Evolutionary conservation across 2,888 invertebrate species (phyloP).

Genomic region (Drosophila colorata): DNA sequence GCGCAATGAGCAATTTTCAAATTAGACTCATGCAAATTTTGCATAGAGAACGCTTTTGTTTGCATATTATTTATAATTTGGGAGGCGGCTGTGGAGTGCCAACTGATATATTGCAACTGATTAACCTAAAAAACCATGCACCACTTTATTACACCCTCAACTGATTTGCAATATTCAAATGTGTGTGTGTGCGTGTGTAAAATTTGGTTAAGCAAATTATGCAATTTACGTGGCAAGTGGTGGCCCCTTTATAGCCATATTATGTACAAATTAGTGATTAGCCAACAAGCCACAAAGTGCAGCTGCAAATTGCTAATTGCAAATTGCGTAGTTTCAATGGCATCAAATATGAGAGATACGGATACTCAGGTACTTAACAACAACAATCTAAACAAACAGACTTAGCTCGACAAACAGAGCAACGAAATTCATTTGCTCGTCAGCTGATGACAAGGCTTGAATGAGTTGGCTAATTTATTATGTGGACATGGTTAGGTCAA

Average conservation of each 20-base stretch:
- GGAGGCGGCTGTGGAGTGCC: slow-evolving; percentile 4
- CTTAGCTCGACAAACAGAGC: background rate
- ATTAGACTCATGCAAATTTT: slow-evolving; percentile 78
- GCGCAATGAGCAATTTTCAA: slow-evolving; percentile 79
- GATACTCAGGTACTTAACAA: slow-evolving; percentile 10
- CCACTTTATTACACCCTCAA: slow-evolving; percentile 27
- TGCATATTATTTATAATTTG: slow-evolving; percentile 55
- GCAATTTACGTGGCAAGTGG: slow-evolving; percentile 15
- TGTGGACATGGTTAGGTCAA: slow-evolving; percentile 2
- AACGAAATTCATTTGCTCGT: slow-evolving; percentile 4
- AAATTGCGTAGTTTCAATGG: background rate
- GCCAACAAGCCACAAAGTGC: slow-evolving; percentile 1
- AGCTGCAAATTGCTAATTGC: background rate
- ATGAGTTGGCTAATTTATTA: slow-evolving; percentile 2
- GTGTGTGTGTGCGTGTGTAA: background rate
- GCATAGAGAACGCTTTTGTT: slow-evolving; percentile 58
- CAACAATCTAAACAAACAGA: slow-evolving; percentile 5
- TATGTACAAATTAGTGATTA: background rate
- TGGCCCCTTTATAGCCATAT: background rate
- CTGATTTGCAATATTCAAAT: slow-evolving; percentile 1
- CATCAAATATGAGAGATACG: background rate
- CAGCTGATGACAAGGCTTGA: slow-evolving; percentile 1
- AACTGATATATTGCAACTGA: slow-evolving; percentile 54
- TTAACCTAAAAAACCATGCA: slow-evolving; percentile 61
- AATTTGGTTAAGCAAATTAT: slow-evolving; percentile 50